Percentiles rank a stretch among this genome's conserved stretches.
Conservation (phyloP, 2,797 vertebrate genomes). For the Eulemur mongoz region DNA sequence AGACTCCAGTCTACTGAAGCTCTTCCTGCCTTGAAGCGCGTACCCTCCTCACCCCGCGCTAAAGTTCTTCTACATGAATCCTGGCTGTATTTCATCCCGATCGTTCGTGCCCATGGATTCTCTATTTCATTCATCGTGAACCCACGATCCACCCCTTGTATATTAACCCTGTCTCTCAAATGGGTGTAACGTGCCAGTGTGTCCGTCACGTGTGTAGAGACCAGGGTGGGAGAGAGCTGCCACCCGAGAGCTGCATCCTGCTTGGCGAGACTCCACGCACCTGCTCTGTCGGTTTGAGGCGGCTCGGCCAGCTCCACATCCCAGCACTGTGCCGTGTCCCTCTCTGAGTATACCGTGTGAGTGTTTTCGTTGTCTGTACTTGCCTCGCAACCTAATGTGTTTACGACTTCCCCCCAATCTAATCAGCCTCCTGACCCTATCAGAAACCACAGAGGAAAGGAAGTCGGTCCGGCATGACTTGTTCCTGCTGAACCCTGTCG, state of each 20-base stretch:
- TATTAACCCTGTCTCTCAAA: background rate
- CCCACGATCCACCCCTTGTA: background rate
- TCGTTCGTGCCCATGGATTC: background rate
- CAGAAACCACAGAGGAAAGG: background rate
- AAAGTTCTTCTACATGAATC: fast-evolving
- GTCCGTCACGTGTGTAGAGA: fast-evolving
- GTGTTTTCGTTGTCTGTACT: background rate
- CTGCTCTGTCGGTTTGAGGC: background rate
- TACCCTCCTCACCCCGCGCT: background rate
- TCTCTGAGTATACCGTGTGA: fast-evolving
- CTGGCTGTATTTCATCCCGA: background rate
- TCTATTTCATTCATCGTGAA: background rate
- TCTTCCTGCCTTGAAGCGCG: background rate
- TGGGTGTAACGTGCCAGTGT: fast-evolving
- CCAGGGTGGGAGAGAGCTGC: fast-evolving
- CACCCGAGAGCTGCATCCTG: fast-evolving
- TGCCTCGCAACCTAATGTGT: background rate
- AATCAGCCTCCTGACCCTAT: background rate
- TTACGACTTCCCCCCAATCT: background rate
- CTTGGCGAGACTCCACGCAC: fast-evolving
- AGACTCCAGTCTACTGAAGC: background rate
- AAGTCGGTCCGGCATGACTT: background rate
- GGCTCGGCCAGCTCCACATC: background rate
- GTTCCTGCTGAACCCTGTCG: background rate
- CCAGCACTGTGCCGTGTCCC: fast-evolving